Evolutionary conservation across 2,888 invertebrate genomes (phyloP).

Genomic region (Seira ritae): DNA sequence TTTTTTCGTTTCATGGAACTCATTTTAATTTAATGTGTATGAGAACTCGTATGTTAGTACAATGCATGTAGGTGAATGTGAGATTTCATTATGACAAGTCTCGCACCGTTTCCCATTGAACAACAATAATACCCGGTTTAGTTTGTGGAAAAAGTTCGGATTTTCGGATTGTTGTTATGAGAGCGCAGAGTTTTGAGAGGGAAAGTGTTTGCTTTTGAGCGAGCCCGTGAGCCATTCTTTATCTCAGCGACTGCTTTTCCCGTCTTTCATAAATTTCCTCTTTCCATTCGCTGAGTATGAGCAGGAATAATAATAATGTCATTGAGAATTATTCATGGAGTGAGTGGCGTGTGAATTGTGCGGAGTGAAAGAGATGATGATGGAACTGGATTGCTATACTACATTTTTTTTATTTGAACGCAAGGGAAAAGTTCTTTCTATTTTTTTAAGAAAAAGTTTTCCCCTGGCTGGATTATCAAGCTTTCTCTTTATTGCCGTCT

Average conservation of each 20-base stretch:
- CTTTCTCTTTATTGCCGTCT: too few species aligned
- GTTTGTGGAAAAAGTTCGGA: not conserved
- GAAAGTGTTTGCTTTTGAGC: not conserved
- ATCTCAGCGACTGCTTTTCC: not conserved
- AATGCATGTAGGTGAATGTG: not conserved
- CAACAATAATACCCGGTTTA: not conserved
- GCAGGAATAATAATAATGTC: not conserved
- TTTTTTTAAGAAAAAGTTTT: too few species aligned
- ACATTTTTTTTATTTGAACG: not conserved
- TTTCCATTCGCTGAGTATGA: not conserved
- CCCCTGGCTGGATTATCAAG: too few species aligned
- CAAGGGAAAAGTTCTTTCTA: too few species aligned
- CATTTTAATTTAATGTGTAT: not conserved
- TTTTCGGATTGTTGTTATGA: constrained; percentile 7
- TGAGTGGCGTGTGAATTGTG: not conserved
- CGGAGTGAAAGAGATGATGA: not conserved
- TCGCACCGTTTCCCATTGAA: not conserved
- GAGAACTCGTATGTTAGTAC: too few species aligned
- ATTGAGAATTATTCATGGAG: constrained; percentile 7
- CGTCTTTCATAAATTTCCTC: not conserved
- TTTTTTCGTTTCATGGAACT: not conserved
- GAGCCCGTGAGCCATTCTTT: not conserved
- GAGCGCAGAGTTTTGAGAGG: not conserved
- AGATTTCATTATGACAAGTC: not conserved
- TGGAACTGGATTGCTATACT: not conserved